Conservation (phyloP, 2,888 invertebrate genomes). For the Invenusta paracnida region DNA sequence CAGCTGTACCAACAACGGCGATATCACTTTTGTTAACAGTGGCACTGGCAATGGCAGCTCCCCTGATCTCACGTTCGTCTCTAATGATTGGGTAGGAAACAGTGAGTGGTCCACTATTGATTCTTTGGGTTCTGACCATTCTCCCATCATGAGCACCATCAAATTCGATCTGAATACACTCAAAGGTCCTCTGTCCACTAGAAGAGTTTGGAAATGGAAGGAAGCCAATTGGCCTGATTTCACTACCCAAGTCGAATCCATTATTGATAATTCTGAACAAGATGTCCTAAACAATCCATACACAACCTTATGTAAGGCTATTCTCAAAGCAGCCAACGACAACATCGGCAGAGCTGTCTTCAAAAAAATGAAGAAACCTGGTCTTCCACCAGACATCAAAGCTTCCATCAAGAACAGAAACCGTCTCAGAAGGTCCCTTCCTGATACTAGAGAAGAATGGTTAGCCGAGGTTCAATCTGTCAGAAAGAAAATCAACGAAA, state of each 20-base stretch:
- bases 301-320: not conserved
- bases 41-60: slow-evolving; percentile 18
- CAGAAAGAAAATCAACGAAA: not conserved
- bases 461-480: not conserved
- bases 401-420: no score
- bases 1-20: not conserved
- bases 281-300: not conserved
- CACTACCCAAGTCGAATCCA: not conserved
- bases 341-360: not conserved
- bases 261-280: not conserved
- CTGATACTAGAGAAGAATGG: not conserved
- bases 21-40: not conserved
- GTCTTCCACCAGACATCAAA: not conserved
- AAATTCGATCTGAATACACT: slow-evolving; percentile 2
- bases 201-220: slow-evolving; percentile 14
- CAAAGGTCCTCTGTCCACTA: not conserved
- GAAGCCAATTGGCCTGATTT: not conserved
- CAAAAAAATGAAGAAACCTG: not conserved
- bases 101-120: not conserved
- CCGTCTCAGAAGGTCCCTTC: not conserved
- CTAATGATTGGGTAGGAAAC: not conserved
- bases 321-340: slow-evolving; percentile 2
- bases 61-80: slow-evolving; percentile 10
- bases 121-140: not conserved
- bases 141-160: slow-evolving; percentile 6